Evolutionary conservation across 2,888 invertebrate genomes (phyloP).

Genomic region (Venustoraphidia nigricollis): DNA sequence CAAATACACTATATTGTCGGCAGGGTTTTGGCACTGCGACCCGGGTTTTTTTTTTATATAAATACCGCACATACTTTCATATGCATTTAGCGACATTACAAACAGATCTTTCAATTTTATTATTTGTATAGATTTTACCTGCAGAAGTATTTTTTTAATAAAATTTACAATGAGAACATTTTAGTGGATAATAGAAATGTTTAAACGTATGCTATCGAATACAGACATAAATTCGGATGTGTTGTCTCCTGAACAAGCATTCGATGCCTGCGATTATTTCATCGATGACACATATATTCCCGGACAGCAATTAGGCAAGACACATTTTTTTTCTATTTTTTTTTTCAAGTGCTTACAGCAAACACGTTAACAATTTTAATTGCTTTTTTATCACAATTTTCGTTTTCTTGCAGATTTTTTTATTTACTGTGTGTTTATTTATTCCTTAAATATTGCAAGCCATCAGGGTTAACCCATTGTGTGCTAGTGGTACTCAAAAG

Average conservation of each 20-base stretch:
- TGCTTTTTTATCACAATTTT: background rate
- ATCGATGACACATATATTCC: conserved; percentile 47
- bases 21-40: no score
- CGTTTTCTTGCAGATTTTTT: conserved; percentile 1
- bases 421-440: conserved; percentile 1
- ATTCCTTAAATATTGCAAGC: conserved; percentile 21
- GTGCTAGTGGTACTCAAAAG: no score
- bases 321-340: background rate
- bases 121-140: background rate
- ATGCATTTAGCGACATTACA: no score
- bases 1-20: no score
- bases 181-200: background rate
- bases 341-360: background rate
- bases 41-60: no score
- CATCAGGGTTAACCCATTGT: no score
- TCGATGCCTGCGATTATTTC: conserved; percentile 56
- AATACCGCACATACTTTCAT: no score
- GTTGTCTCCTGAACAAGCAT: conserved; percentile 38
- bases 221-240: no score
- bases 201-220: background rate
- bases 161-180: background rate
- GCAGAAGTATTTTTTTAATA: background rate
- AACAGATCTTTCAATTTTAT: no score
- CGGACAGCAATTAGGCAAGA: conserved; percentile 32
- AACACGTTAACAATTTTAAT: no score